Base-by-base conservation (phyloP, 1,140 invertebrate genomes). In the Drosophila micromelanica region DNA sequence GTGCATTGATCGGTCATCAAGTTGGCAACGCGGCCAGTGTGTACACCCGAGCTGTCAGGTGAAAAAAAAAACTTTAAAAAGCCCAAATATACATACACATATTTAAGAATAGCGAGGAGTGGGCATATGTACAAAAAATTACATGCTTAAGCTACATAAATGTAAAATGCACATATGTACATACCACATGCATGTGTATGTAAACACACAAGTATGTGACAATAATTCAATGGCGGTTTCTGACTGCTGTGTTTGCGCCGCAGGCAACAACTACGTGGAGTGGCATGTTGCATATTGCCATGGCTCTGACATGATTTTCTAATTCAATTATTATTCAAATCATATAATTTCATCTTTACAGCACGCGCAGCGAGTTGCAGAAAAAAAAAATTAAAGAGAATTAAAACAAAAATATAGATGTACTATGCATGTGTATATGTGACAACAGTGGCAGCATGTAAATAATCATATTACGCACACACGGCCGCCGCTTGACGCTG, bases 291-390 rank as follows among this genome's bases (percentile, higher is more conserved):
- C 51, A 46, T 27, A 27, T 56, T 56, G 15, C 38, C 37, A 32
- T 46, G 55, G 27, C 42, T 64, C 63, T 69, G 76, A 71, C 65
- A 74, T 89, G 79, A 89, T 80, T 80, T 77, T 65, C 73, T 89
- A 89, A 89, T 89, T 89, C 85, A 78, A 89, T 89, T 89, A 84
- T 80, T 89, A 89, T 89, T 89, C 84, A 89, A 89, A 89, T 84
- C 84, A 89, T 84, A 89, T 80, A 89, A 89, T 73, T 89, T 73
- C 73, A 90, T 87, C 56, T 77, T 72, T 72, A 72, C 71, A 54
- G 38, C 72, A 75, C 81, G 67, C 73, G 51, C 49, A 52, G 59
- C 35, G 11, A 13, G 17, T 55, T 20, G 38, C 43, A 64, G 9
- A 46, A 27, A 2, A 32, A 2, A 32, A 63, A 46, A 62, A 62